These are phyloP conservation scores for Fragum fragum DNA, from an alignment of 2,888 invertebrate species.

Conservation along the genomic window DNA sequence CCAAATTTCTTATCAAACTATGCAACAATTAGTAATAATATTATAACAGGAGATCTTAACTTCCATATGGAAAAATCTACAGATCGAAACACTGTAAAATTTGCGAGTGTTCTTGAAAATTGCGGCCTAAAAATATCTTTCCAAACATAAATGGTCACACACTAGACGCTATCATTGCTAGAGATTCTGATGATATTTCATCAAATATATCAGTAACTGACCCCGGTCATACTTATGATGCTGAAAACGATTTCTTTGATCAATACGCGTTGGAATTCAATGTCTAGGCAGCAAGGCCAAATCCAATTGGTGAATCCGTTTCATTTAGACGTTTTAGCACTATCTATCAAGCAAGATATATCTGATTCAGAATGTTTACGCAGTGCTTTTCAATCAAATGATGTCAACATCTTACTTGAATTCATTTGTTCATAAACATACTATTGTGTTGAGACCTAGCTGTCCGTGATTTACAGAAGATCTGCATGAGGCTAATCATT, in stretches of 20 bases:
- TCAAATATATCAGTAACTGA: conserved; percentile 45
- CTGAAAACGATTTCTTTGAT: conserved; percentile 44
- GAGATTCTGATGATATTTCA: conserved; percentile 41
- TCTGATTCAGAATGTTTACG: background rate
- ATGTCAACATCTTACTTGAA: conserved; percentile 27
- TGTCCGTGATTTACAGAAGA: conserved; percentile 57
- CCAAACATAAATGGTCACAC: conserved; percentile 44
- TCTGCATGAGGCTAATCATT: conserved; percentile 52
- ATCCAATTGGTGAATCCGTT: conserved; percentile 46
- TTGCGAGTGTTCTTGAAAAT: conserved; percentile 28
- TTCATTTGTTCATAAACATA: conserved; percentile 41
- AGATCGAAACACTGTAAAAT: conserved; percentile 25
- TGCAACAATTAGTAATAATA: conserved; percentile 39
- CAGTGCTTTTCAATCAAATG: conserved; percentile 6
- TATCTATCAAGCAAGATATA: conserved; percentile 34
- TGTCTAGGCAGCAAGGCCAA: conserved; percentile 28
- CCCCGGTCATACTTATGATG: conserved; percentile 40
- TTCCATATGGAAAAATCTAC: conserved; percentile 35
- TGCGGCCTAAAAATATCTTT: conserved; percentile 50
- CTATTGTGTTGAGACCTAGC: conserved; percentile 41
- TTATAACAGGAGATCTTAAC: conserved; percentile 43
- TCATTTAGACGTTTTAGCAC: conserved; percentile 36
- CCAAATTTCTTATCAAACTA: conserved; percentile 32
- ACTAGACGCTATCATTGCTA: conserved; percentile 44
- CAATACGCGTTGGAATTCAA: conserved; percentile 50